phyloP scores from a whole-genome alignment of 2,888 invertebrate genomes.

The Idaea straminata region DNA sequence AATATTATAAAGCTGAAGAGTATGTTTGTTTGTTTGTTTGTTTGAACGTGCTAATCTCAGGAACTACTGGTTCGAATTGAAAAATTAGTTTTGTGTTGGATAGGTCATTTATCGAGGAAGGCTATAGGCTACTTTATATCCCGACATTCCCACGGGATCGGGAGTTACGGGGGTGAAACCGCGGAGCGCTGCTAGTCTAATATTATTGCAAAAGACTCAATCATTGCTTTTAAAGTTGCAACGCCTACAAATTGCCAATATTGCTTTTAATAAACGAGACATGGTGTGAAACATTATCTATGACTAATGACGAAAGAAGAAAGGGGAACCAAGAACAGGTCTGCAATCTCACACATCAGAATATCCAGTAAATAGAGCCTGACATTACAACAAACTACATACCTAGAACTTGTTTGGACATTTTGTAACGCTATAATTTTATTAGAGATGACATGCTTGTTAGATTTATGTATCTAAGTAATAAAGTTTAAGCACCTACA shows the following conservation, averaged over 20 bases:
- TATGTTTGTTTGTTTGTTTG: too few species aligned
- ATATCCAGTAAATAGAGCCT: slow-evolving; percentile 64
- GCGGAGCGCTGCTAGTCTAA: too few species aligned
- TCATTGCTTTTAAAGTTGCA: background rate
- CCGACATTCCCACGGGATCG: too few species aligned
- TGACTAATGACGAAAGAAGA: slow-evolving; percentile 50
- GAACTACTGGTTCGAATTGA: too few species aligned
- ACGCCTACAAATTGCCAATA: background rate
- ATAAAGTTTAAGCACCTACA: background rate
- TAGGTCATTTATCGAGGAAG: too few species aligned
- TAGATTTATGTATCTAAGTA: background rate
- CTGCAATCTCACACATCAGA: slow-evolving; percentile 60
- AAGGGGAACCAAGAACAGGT: slow-evolving; percentile 54
- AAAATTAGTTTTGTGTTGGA: too few species aligned
- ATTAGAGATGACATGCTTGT: slow-evolving; percentile 13
- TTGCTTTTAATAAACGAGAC: background rate
- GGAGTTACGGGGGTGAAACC: too few species aligned
- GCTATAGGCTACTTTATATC: too few species aligned
- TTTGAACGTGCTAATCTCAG: too few species aligned
- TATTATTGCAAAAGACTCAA: background rate
- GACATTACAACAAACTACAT: slow-evolving; percentile 37
- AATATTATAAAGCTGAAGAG: too few species aligned
- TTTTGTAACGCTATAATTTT: slow-evolving; percentile 22
- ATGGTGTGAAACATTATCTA: slow-evolving; percentile 28
- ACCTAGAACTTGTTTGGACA: background rate